phyloP scores from a whole-genome alignment of 2,797 vertebrate species.

The Fistularia commersonii region DNA sequence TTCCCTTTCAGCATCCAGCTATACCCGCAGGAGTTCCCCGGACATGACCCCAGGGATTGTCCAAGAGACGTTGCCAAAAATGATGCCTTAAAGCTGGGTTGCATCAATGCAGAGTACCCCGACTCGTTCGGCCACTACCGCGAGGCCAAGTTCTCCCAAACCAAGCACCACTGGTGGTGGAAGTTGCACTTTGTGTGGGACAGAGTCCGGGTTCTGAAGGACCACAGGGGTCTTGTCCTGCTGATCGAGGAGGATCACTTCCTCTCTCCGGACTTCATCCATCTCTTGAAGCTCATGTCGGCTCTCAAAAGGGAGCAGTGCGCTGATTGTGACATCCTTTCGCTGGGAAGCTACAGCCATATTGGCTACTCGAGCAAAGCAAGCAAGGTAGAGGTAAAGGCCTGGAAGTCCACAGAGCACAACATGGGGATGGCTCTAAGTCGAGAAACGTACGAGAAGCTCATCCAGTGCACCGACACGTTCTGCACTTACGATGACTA shows the following conservation, averaged over 20 bases:
- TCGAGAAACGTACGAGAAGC: conserved; percentile 86
- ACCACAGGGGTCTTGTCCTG: conserved; percentile 83
- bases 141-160: conserved; percentile 94
- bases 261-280: conserved; percentile 89
- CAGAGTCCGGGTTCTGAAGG: conserved; percentile 81
- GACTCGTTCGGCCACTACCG: conserved; percentile 97
- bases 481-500: conserved; percentile 99
- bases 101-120: conserved; percentile 94
- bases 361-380: conserved; percentile 82
- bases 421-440: conserved; percentile 97
- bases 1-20: conserved; percentile 98
- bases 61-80: conserved; percentile 87
- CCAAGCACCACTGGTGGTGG: conserved; percentile 99
- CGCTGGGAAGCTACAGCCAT: conserved; percentile 86
- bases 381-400: conserved; percentile 91
- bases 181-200: conserved; percentile 98
- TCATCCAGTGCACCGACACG: conserved; percentile 87
- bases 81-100: conserved; percentile 87
- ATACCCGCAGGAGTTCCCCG: conserved; percentile 94
- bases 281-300: conserved; percentile 85
- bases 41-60: conserved; percentile 91
- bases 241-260: conserved; percentile 96
- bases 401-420: conserved; percentile 98
- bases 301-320: conserved; percentile 81
- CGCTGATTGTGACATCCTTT: conserved; percentile 89